A percentile compares a stretch with the other conserved stretches of the same genome.
These are phyloP conservation scores for Actinemys pallida DNA, from an alignment of 2,113 vertebrate species.

Conservation along the genomic window DNA sequence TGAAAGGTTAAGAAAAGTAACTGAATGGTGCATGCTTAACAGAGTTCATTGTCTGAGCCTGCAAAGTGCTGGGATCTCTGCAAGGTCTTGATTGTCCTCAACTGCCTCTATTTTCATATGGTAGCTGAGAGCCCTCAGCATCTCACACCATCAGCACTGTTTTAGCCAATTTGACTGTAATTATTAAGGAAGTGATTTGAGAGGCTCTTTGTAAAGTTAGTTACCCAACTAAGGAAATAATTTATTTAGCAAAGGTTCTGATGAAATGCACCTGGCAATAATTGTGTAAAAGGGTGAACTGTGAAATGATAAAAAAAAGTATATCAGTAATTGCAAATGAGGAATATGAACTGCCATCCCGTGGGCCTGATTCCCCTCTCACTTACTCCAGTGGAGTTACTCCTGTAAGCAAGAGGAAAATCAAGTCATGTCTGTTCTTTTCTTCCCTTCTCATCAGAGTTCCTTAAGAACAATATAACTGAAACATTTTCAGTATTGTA, in stretches of 20 bases:
- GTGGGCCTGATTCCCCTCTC: neutral
- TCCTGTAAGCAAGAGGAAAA: neutral
- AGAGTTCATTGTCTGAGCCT: neutral
- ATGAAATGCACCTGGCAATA: constrained; percentile 40
- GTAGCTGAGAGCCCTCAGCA: neutral
- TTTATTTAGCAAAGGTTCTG: constrained; percentile 20
- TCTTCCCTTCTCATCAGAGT: neutral
- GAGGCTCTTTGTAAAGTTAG: constrained; percentile 8
- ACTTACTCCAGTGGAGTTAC: neutral
- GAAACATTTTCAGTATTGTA: neutral
- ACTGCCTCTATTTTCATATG: neutral
- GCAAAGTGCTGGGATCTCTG: neutral
- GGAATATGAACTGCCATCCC: constrained; percentile 5
- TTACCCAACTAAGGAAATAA: neutral
- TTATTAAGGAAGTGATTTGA: constrained; percentile 23
- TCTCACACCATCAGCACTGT: neutral
- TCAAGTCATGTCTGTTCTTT: neutral
- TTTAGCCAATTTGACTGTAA: neutral
- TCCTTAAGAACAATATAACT: neutral
- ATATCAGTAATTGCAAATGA: neutral
- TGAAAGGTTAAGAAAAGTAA: neutral
- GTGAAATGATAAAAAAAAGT: constrained; percentile 20
- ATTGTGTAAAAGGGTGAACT: constrained; percentile 11
- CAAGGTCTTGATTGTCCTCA: neutral
- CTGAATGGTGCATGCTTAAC: neutral